Evolutionary conservation across 1,140 invertebrate genomes (phyloP), one percentile per base, ranked within the genome.

Genomic region (Drosophila kanapiae): DNA sequence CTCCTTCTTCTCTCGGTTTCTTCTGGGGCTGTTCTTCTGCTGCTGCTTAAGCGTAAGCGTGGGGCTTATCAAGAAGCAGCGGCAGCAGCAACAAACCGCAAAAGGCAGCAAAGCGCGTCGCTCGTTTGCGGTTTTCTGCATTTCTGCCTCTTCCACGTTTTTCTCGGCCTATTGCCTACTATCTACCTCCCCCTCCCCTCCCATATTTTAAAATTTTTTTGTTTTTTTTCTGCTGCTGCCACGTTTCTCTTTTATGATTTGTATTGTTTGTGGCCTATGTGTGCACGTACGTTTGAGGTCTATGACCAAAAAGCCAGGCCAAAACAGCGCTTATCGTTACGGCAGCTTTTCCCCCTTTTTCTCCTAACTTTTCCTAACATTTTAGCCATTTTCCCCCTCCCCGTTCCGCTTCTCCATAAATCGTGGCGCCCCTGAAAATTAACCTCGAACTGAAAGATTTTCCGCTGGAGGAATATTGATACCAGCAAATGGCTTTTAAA

Each of bases 21-120:
- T 49, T 49, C 37, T 29, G 18, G n/a, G 3, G 56, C 57, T 64
- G 16, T 43, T 37, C 47, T 43, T 35, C 11, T 14, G 16, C 27
- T 31, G n/a, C 61, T 37, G 35, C 47, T n/a, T 18, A 23, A 63
- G 64, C 64, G 27, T 31, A 51, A 51, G 27, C 48, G 33, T 45
- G 47, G 40, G 29, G 51, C 74, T 76, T 76, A 76, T 76, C 78
- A 63, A n/a, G 47, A 40, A 51, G 33, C 33, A 72, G n/a, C 33
- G 62, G n/a, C 53, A 56, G 18, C 47, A 38, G 63, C 65, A 60
- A 49, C 70, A 67, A 86, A 88, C 75, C 75, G 74, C 75, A 77
- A 77, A 35, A 78, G 75, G 77, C 78, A 88, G 54, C 80, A 81
- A 88, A 90, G 72, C 84, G 85, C 74, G 81, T 88, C 85, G 80